phyloP scores from a whole-genome alignment of 2,888 invertebrate species.

The Masnerella sp. region DNA sequence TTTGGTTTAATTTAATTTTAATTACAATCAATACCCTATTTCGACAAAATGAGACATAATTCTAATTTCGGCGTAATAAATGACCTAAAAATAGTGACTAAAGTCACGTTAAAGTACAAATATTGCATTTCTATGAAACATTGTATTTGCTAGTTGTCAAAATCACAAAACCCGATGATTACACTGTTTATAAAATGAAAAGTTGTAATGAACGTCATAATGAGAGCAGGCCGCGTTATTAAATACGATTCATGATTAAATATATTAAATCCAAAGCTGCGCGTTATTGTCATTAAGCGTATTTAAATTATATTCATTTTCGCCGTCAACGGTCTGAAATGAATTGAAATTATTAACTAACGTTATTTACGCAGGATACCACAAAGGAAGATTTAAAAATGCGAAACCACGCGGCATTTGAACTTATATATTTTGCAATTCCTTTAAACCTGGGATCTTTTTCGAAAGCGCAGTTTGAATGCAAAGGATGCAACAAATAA shows the following conservation, averaged over 20 bases:
- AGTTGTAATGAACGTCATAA: conserved; percentile 28
- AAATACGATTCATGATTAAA: conserved; percentile 45
- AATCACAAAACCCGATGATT: conserved; percentile 26
- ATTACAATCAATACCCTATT: too few species aligned
- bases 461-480: conserved; percentile 66
- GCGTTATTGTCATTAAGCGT: conserved; percentile 37
- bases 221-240: conserved; percentile 15
- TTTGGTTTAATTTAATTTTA: too few species aligned
- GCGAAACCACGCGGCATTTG: conserved; percentile 36
- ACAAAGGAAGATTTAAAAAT: conserved; percentile 47
- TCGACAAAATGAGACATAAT: too few species aligned
- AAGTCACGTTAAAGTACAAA: too few species aligned
- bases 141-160: conserved; percentile 25
- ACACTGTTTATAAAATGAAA: conserved; percentile 29
- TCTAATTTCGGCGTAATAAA: too few species aligned
- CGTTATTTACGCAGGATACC: conserved; percentile 28
- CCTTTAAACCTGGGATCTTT: conserved; percentile 77
- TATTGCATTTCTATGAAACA: too few species aligned
- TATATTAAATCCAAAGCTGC: conserved; percentile 37
- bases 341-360: conserved; percentile 48
- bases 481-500: conserved; percentile 53
- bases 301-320: conserved; percentile 43
- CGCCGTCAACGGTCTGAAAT: conserved; percentile 28
- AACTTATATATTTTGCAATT: conserved; percentile 66
- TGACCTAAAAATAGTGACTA: too few species aligned